Base-by-base conservation (phyloP, 2,797 vertebrate species). In the Pempheris klunzingeri region DNA sequence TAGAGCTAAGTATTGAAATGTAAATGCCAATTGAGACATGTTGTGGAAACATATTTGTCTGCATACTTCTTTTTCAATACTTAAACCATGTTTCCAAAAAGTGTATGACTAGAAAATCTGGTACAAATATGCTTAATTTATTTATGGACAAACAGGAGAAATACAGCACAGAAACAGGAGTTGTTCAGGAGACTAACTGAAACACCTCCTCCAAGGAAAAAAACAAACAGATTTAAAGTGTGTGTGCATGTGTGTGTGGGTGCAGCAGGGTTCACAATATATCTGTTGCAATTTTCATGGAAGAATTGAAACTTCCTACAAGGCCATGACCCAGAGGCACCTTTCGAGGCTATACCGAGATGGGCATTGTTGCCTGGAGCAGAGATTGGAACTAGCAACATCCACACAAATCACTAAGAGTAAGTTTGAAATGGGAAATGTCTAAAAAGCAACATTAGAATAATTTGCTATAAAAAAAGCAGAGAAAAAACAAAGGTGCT, bases 241-340 rank as follows among this genome's bases (percentile, higher is more conserved):
- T 61, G 65, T 17, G 10, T n/a, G 55, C 6, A 13, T 30, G 32
- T 46, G 53, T 24, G 54, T 22, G 39, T 41, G 38, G 32, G 28
- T 6, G 43, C 13, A 58, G 44, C 60, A 24, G 13, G 43, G 24
- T 36, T 64, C 47, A 53, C 39, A 54, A 70, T 57, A 30, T 78
- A 77, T 72, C 71, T 82, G 66, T 54, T 81, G 81, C 74, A 82
- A 82, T 83, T 77, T 80, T 47, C 38, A 72, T 32, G 81, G 63
- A 84, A 85, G 73, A 71, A 72, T 54, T 61, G 69, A 87, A 87
- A 88, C 57, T 68, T 77, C 47, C 30, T 34, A 30, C 52, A 64
- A 74, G 55, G 54, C 41, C 68, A 20, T 71, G 53, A 86, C 75
- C 77, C 67, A 58, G 66, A 82, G 71, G 75, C 73, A 75, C 43